A percentile compares a stretch with the other conserved stretches of the same genome.
Evolutionary conservation across 2,797 vertebrate genomes (phyloP).

Genomic region (Helicolenus hilgendorfi): DNA sequence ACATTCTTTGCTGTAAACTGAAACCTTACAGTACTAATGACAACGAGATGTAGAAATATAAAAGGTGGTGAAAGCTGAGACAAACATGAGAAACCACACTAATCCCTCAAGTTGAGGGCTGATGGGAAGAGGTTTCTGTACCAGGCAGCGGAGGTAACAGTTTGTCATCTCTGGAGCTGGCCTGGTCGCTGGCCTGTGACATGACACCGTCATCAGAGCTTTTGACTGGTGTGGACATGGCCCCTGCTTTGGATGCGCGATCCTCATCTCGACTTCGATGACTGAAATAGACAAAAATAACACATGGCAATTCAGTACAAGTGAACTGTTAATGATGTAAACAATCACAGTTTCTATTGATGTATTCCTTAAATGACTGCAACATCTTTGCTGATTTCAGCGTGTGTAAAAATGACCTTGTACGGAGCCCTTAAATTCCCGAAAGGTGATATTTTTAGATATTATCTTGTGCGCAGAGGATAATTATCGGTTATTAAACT

Average conservation of each 20-base stretch:
- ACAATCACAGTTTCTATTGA: not conserved
- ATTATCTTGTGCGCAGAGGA: not conserved
- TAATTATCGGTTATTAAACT: too few relatives aligned
- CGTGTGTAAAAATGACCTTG: not conserved
- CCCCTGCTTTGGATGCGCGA: conserved; percentile 91
- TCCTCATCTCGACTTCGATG: conserved; percentile 97
- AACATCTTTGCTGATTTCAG: not conserved
- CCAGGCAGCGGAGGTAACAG: conserved; percentile 96
- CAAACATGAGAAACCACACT: not conserved
- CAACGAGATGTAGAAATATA: not conserved
- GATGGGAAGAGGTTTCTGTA: conserved; percentile 62
- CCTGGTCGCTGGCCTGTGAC: conserved; percentile 92
- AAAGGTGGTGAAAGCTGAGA: not conserved
- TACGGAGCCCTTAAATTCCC: not conserved
- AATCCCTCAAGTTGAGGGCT: not conserved
- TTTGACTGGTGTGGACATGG: conserved; percentile 94
- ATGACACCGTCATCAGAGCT: conserved; percentile 90
- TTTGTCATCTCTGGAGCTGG: conserved; percentile 91
- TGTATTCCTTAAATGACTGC: not conserved
- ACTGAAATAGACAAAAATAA: conserved; percentile 77
- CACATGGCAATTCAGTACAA: not conserved
- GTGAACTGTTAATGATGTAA: not conserved
- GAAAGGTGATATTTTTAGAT: not conserved
- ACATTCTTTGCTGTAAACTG: not conserved
- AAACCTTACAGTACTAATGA: not conserved